Base-by-base conservation (phyloP, 2,113 vertebrate genomes). In the Ardeotis arabs region DNA sequence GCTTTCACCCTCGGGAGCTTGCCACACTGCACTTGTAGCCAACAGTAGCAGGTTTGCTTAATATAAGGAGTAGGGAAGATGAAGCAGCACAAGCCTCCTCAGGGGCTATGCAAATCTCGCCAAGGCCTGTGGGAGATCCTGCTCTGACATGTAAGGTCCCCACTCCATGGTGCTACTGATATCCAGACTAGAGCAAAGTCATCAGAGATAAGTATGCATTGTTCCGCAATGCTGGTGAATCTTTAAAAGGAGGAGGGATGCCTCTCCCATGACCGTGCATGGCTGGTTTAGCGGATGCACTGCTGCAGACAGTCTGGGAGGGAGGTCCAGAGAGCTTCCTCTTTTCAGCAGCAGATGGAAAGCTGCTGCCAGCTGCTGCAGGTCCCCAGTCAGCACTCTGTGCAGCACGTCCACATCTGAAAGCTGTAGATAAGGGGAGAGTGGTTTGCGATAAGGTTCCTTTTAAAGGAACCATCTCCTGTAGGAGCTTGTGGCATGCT, bases 391-490 rank as follows among this genome's bases (percentile, higher is more conserved):
- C 95, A 96, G 95, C 91, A 72, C 81, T 95, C 37, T 0, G 25
- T 64, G 89, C 70, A 74, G 75, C 92, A 87, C 5, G 0, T 76
- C 67, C 37, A 14, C 64, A 69, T 67, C 96, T 97, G 95, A 89
- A 77, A 76, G 79, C 81, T 90, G 89, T 37, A 92, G 96, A 96
- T 96, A 97, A 95, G 82, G 78, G 59, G 15, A 49, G 33, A 94
- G 92, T 69, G 91, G 70, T 95, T 87, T 50, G 55, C 1, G 94
- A 97, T 97, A 96, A 87, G 53, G 67, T 63, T 82, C 59, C 50
- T 93, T 96, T 93, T 91, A 95, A 81, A 94, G 84, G 70, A 53
- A 50, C 35, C 56, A 64, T 74, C 87, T 91, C 87, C 75, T 84
- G 62, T 14, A 94, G 84, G 73, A 84, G 76, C 52, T 70, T 66